Conservation (phyloP, 1,140 invertebrate species). For the Aradophagus sp. region DNA sequence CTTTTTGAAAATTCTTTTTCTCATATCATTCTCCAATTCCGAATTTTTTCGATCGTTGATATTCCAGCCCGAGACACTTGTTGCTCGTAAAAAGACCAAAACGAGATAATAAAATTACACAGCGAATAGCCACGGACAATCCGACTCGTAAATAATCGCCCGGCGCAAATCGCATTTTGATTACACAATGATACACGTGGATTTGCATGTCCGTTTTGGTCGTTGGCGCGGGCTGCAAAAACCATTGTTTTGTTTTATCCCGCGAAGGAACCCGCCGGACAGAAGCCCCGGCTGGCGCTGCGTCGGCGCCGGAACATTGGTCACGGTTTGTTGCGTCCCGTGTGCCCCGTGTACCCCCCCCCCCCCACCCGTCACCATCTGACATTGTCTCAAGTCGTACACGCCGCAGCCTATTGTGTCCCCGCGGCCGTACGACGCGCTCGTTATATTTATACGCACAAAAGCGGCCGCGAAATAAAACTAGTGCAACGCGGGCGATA, state of each 20-base stretch:
- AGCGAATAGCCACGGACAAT: constrained; percentile 9
- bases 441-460: constrained; percentile 7
- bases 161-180: constrained; percentile 45
- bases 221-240: constrained; percentile 18
- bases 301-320: constrained; percentile 63
- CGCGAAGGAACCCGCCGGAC: constrained; percentile 13
- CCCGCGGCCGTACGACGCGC: neutral
- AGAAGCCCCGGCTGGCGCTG: constrained; percentile 32
- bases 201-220: constrained; percentile 31
- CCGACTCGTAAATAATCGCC: constrained; percentile 32
- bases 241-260: constrained; percentile 32
- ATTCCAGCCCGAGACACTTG: too few species aligned
- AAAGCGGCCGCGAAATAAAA: too few species aligned
- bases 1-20: too few species aligned
- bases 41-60: too few species aligned
- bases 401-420: constrained; percentile 10
- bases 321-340: constrained; percentile 63
- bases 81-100: constrained; percentile 2
- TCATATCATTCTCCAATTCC: too few species aligned
- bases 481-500: too few species aligned
- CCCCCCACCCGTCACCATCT: constrained; percentile 48
- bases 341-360: constrained; percentile 44
- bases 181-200: constrained; percentile 35
- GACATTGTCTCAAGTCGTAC: constrained; percentile 59
- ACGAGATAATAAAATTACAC: constrained; percentile 14